A percentile compares a stretch with the other conserved stretches of the same genome.
Conservation (phyloP, 1,140 invertebrate genomes). For the Zaprionus tsacasi region DNA sequence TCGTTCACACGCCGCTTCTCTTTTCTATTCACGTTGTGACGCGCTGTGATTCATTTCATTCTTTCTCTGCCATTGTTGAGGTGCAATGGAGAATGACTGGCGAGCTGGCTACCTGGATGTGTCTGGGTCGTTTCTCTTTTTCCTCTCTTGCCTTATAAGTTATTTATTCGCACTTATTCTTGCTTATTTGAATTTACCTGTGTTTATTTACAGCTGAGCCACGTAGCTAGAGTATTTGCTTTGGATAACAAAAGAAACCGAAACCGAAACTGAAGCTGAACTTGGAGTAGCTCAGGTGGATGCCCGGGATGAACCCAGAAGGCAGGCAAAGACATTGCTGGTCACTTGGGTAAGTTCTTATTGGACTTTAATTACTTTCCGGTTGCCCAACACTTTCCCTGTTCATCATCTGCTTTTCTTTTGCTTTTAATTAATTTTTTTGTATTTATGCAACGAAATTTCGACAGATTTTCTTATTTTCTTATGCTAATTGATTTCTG, state of each 20-base stretch:
- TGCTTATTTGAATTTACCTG: conserved; percentile 74
- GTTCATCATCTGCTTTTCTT: conserved; percentile 11
- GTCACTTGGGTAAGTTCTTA: conserved; percentile 35
- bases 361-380: conserved; percentile 72
- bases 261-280: conserved; percentile 4
- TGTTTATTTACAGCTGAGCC: conserved; percentile 78
- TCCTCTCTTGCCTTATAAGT: conserved; percentile 54
- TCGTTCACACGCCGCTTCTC: conserved; percentile 45
- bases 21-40: conserved; percentile 52
- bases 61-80: conserved; percentile 46
- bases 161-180: conserved; percentile 79
- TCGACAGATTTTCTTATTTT: conserved; percentile 20
- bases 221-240: conserved; percentile 56
- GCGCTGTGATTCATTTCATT: conserved; percentile 62
- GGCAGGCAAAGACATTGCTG: not conserved
- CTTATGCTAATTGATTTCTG: conserved; percentile 63
- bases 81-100: conserved; percentile 49
- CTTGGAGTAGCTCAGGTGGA: too few species aligned
- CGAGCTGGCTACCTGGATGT: conserved; percentile 20
- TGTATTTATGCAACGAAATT: conserved; percentile 56
- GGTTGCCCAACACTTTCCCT: conserved; percentile 28
- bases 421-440: conserved; percentile 72
- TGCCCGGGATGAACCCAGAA: too few species aligned
- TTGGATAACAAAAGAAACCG: conserved; percentile 11
- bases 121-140: not conserved